Evolutionary conservation across 2,888 invertebrate genomes (phyloP).

Genomic region (Papilio gigon): DNA sequence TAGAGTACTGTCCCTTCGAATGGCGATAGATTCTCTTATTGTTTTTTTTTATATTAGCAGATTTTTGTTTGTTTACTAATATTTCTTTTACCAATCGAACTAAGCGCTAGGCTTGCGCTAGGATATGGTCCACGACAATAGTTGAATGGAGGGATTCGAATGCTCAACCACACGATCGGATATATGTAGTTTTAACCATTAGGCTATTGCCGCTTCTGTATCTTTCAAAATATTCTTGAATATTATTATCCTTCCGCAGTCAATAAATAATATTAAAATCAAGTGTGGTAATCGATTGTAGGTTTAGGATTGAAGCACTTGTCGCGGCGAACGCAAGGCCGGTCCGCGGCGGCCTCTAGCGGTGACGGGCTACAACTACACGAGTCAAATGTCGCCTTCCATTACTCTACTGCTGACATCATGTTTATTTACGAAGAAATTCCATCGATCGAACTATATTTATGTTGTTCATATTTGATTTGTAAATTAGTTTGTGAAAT

Average conservation of each 20-base stretch:
- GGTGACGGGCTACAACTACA: constrained; percentile 66
- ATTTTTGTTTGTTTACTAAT: too few species aligned
- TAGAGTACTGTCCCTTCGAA: too few species aligned
- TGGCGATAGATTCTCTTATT: too few species aligned
- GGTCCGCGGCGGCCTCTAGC: constrained; percentile 61
- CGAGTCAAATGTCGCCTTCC: constrained; percentile 47
- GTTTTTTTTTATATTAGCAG: too few species aligned
- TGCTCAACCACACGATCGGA: too few species aligned
- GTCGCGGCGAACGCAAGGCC: constrained; percentile 70
- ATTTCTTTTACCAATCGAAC: too few species aligned
- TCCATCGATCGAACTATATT: constrained; percentile 16
- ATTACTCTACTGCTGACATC: constrained; percentile 42
- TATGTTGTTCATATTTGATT: constrained; percentile 5
- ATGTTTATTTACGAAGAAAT: constrained; percentile 41
- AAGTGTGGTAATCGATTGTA: constrained; percentile 10
- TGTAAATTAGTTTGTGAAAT: neutral
- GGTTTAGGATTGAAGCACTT: constrained; percentile 56
- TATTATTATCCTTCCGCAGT: neutral
- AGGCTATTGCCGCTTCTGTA: too few species aligned
- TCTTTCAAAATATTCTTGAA: too few species aligned
- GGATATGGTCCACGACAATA: too few species aligned
- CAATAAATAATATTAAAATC: constrained; percentile 19
- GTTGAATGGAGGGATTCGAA: too few species aligned
- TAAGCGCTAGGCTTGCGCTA: too few species aligned
- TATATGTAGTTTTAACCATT: too few species aligned